Evolutionary conservation across 2,888 invertebrate genomes (phyloP).

Genomic region (Zhengitettix transpicula): DNA sequence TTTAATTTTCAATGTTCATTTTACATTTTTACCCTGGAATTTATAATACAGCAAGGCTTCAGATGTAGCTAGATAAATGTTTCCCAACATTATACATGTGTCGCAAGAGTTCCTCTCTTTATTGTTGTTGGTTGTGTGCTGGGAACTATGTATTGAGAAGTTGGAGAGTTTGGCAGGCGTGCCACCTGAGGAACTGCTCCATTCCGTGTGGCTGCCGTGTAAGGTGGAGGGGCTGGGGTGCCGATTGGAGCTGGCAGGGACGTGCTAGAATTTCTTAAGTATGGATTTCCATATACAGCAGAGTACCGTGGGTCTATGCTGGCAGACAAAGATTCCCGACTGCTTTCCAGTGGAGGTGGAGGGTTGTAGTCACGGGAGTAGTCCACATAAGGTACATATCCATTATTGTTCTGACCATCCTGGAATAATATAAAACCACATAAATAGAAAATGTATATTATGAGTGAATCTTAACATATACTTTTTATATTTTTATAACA

Average conservation of each 20-base stretch:
- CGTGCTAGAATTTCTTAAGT: conserved; percentile 51
- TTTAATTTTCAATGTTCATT: neutral
- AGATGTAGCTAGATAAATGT: neutral
- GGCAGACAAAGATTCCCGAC: conserved; percentile 26
- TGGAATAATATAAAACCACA: conserved; percentile 21
- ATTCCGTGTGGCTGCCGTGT: conserved; percentile 20
- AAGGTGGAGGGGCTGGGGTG: conserved; percentile 18
- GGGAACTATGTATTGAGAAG: conserved; percentile 36
- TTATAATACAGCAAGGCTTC: conserved; percentile 1
- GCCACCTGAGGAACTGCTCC: conserved; percentile 37
- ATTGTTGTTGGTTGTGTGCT: conserved; percentile 36
- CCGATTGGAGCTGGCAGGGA: conserved; percentile 46
- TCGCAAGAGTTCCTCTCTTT: conserved; percentile 45
- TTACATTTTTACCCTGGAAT: conserved; percentile 6
- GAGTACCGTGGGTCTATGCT: conserved; percentile 70
- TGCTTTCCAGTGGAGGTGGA: conserved; percentile 37
- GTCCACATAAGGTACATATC: conserved; percentile 77
- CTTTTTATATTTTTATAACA: too few species aligned
- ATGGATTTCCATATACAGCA: conserved; percentile 73
- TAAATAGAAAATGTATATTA: too few species aligned
- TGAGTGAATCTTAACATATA: too few species aligned
- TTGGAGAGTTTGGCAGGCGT: conserved; percentile 29
- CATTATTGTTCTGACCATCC: conserved; percentile 70
- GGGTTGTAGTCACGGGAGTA: conserved; percentile 80
- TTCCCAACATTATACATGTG: conserved; percentile 31